A percentile compares a stretch with the other conserved stretches of the same genome.
Conservation (phyloP, 2,113 vertebrate species). For the Xiphophorus couchianus region DNA sequence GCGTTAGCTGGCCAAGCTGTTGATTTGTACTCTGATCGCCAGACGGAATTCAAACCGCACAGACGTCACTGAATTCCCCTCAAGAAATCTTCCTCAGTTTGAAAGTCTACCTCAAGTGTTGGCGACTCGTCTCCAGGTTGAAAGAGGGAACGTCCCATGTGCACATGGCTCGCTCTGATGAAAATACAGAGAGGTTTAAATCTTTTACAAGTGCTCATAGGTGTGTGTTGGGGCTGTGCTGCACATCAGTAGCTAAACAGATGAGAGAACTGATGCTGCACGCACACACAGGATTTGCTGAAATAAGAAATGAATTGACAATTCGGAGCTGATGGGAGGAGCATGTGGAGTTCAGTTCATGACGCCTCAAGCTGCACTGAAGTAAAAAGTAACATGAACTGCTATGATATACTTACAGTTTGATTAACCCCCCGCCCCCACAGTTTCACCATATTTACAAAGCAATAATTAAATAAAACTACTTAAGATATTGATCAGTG, state of each 20-base stretch:
- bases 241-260: background rate
- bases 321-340: background rate
- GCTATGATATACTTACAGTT: no score
- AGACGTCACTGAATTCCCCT: conserved; percentile 49
- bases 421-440: no score
- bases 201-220: conserved; percentile 3
- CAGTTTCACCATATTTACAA: no score
- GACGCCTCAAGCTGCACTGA: background rate
- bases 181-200: background rate
- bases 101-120: conserved; percentile 29
- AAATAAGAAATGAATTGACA: background rate
- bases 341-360: background rate
- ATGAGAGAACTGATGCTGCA: background rate
- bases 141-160: conserved; percentile 26
- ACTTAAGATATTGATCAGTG: no score
- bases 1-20: conserved; percentile 27
- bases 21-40: conserved; percentile 45
- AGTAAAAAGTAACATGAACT: background rate
- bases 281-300: background rate
- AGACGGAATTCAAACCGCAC: conserved; percentile 53
- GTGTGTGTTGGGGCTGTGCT: background rate
- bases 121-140: conserved; percentile 29
- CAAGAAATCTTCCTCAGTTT: conserved; percentile 36
- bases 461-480: no score
- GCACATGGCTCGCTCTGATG: background rate